Percentiles rank a stretch among this genome's conserved stretches.
Evolutionary conservation across 2,113 vertebrate species (phyloP).

Genomic region (Etheostoma cragini): DNA sequence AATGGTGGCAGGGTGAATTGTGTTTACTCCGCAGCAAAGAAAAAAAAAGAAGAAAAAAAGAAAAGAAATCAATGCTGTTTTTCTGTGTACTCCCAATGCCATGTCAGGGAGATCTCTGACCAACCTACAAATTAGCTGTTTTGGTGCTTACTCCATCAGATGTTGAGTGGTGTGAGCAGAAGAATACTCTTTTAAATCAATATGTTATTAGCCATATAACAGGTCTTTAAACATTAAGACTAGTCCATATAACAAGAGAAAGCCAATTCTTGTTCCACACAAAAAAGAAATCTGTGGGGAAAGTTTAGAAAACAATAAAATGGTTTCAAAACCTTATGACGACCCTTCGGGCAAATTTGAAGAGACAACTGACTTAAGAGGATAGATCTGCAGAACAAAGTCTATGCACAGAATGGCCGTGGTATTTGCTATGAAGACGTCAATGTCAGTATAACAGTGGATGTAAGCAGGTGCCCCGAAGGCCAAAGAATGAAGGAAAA

Average conservation of each 20-base stretch:
- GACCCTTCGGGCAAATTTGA: conserved; percentile 38
- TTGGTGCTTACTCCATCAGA: conserved; percentile 29
- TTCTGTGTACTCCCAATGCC: conserved; percentile 38
- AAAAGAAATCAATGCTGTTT: conserved; percentile 57
- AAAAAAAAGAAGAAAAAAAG: conserved; percentile 39
- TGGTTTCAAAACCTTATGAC: conserved; percentile 35
- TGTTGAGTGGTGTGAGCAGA: conserved; percentile 41
- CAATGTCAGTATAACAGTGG: conserved; percentile 56
- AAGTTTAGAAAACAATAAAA: conserved; percentile 36
- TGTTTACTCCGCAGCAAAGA: conserved; percentile 63
- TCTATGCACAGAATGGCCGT: conserved; percentile 14
- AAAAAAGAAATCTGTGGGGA: conserved; percentile 23
- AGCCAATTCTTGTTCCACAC: conserved; percentile 17
- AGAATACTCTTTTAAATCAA: conserved; percentile 52
- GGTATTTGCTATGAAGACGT: conserved; percentile 56
- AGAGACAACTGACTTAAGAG: conserved; percentile 58
- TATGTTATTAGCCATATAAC: conserved; percentile 63
- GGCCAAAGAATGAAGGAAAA: conserved; percentile 17
- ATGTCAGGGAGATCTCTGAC: conserved; percentile 45
- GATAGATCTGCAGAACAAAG: conserved; percentile 43
- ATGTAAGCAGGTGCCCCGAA: conserved; percentile 32
- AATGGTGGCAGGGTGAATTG: conserved; percentile 51
- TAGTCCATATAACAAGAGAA: conserved; percentile 17
- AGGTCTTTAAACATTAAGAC: conserved; percentile 38
- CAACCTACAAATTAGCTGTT: conserved; percentile 46